These are phyloP conservation scores for Petrocephalus schoutedeni DNA, from an alignment of 2,797 vertebrate genomes.

Conservation along the genomic window DNA sequence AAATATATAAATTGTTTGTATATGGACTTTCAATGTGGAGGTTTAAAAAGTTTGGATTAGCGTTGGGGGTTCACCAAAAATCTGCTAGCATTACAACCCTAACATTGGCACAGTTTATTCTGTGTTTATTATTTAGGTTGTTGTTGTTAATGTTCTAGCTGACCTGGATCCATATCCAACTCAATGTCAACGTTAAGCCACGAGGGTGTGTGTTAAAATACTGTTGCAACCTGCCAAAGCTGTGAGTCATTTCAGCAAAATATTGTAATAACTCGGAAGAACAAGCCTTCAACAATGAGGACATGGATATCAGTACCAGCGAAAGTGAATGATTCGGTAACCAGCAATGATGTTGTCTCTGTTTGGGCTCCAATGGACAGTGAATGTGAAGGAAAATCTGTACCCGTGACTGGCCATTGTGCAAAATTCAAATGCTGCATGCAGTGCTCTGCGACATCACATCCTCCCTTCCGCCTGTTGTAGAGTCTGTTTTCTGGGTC, in stretches of 20 bases:
- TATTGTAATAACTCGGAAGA: neutral
- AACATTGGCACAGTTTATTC: neutral
- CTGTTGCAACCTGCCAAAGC: neutral
- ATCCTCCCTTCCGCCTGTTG: neutral
- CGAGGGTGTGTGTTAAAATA: neutral
- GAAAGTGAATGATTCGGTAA: neutral
- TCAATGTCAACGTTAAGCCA: neutral
- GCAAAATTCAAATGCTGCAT: neutral
- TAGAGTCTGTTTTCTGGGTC: neutral
- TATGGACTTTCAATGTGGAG: neutral
- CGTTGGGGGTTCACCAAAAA: neutral
- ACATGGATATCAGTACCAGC: neutral
- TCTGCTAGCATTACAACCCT: neutral
- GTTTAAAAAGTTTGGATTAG: neutral
- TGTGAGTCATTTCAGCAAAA: neutral
- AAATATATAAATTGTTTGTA: neutral
- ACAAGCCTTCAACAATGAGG: neutral
- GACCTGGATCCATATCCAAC: conserved; percentile 1
- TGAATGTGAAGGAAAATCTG: neutral
- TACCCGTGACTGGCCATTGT: neutral
- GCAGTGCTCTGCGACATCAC: neutral
- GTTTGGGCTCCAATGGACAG: neutral
- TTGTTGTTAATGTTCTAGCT: neutral
- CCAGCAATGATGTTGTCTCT: neutral
- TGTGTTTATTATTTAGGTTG: neutral